Evolutionary conservation across 2,797 vertebrate genomes (phyloP).

Genomic region (Sandelia bainsii): DNA sequence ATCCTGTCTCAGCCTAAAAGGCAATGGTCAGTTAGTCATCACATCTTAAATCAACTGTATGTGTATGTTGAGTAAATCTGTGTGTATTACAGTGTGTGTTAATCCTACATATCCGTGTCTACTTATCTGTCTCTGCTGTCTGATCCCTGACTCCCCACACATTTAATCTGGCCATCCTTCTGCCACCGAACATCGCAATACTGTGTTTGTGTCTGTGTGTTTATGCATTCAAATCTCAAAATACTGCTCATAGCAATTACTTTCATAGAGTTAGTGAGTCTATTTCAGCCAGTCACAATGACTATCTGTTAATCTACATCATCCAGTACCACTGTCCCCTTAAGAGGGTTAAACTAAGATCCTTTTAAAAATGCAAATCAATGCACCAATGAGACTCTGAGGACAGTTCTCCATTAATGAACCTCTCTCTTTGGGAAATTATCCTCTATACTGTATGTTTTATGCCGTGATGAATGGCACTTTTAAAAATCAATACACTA

Average conservation of each 20-base stretch:
- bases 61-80: conserved; percentile 33
- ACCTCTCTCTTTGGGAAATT: conserved; percentile 32
- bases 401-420: conserved; percentile 43
- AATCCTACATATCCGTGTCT: conserved; percentile 72
- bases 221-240: conserved; percentile 40
- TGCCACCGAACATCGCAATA: conserved; percentile 26
- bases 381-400: conserved; percentile 43
- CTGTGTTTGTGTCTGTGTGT: conserved; percentile 3
- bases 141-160: conserved; percentile 70
- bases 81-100: conserved; percentile 46
- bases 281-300: conserved; percentile 1
- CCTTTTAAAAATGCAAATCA: conserved; percentile 50
- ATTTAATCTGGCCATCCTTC: conserved; percentile 67
- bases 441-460: conserved; percentile 18
- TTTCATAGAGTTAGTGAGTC: conserved; percentile 1
- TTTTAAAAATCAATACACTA: not conserved
- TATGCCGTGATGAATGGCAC: conserved; percentile 11
- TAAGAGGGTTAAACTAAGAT: conserved; percentile 29
- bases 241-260: conserved; percentile 12
- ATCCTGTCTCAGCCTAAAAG: conserved; percentile 32
- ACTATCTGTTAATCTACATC: conserved; percentile 31
- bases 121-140: conserved; percentile 67
- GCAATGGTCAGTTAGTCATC: conserved; percentile 48
- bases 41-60: conserved; percentile 31
- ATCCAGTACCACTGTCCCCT: not conserved